Evolutionary conservation across 1,140 invertebrate species (phyloP), one percentile per base, ranked within the genome.

Genomic region (Mesaphorura yosii): DNA sequence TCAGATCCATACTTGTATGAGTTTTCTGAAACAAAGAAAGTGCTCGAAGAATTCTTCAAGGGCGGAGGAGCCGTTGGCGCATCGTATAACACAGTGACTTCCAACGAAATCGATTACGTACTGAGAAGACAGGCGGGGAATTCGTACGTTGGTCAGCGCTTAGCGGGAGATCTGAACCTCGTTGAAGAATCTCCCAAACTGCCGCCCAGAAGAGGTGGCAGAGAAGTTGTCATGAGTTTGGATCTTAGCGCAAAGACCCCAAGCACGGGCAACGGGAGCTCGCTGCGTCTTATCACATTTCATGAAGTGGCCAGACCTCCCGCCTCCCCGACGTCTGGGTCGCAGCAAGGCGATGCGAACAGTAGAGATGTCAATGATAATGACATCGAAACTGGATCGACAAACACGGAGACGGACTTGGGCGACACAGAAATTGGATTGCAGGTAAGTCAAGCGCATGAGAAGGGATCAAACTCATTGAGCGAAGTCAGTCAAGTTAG

Each of bases 41-140:
- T 90, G 27, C 71, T 91, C 15, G 86, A 90, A 66, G 87, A 91
- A 72, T 90, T 91, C 71, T 91, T 89, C 70, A 85, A 86, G 25
- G 72, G 38, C 60, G 52, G 45, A 62, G 44, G 63, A 15, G 10
- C 3, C 10, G 15, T 6, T 14, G 20, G 10, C n/a, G 39, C 37
- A 12, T 44, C 31, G 12, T 26, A 31, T 38, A 26, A 41, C n/a
- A 44, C 7, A 34, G 52, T 22, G 25, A 19, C 20, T 39, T 76
- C 70, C 42, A 63, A 80, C 76, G 84, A 90, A 67, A 74, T 90
- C 60, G 87, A 91, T 67, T 90, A 89, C 69, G 83, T 86, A 67
- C 67, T 87, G 34, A 75, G 81, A 56, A 75, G 86, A 58, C 81
- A 84, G 68, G 68, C 72, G 57, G 72, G 83, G 29, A 85, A 83